Base-by-base conservation (phyloP, 2,113 vertebrate genomes). In the Myocastor coypus region DNA sequence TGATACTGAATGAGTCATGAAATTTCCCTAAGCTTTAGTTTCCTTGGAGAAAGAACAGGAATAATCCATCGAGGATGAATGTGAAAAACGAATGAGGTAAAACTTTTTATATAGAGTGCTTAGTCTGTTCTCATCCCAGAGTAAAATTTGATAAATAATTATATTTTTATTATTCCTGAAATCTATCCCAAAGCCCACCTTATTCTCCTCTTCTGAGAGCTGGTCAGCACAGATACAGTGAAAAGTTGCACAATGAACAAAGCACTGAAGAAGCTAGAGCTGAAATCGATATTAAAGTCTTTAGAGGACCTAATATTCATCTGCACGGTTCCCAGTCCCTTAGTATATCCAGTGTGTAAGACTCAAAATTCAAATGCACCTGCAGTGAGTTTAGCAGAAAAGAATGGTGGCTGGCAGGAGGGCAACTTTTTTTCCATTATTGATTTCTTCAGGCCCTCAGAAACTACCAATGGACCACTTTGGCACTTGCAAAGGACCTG, bases 11-110 rank as follows among this genome's bases (percentile, higher is more conserved):
- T 85, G 63, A 92, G 2, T n/a, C 82, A 37, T 37, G 0, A 73
- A 73, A 69, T 42, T 71, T 89, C 30, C 42, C 37, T 66, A 89
- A 55, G n/a, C 8, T 87, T 96, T 89, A 71, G 40, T 94, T 84
- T 84, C 9, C 50, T 91, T 20, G 12, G 5, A 13, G 14, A 26
- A 64, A 88, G 16, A 40, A 93, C 71, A 30, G 10, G 14, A 42
- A 7, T 7, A 13, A 30, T 50, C 26, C 40, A 64, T 83, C 52
- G 24, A 40, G 9, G 5, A 92, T 69, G 86, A 78, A 85, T 52
- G 3, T 63, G 42, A 92, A 9, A 90, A 94, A 90, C 50, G 13
- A 75, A 95, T 68, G 28, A 32, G 24, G 63, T n/a, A 5, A 69
- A 24, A 81, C 61, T 3, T 3, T 37, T 9, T 64, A 30, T 63